phyloP scores from a whole-genome alignment of 2,797 vertebrate species.

The Sphenodon punctatus region DNA sequence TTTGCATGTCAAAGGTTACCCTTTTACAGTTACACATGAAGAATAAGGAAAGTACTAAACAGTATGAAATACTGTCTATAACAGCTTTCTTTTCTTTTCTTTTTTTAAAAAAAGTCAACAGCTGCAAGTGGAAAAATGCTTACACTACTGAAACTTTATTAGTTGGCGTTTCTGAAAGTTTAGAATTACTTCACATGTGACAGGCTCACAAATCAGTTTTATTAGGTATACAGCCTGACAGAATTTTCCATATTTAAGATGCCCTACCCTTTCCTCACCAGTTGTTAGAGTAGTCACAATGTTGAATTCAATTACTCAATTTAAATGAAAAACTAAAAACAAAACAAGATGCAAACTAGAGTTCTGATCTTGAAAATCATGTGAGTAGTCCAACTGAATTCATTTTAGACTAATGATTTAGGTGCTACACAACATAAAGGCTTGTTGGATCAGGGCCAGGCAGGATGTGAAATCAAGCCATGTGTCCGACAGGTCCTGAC shows the following conservation, averaged over 20 bases:
- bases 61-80: slow-evolving; percentile 42
- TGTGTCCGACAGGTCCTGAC: neutral
- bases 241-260: neutral
- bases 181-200: slow-evolving; percentile 63
- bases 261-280: neutral
- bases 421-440: neutral
- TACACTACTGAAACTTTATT: slow-evolving; percentile 61
- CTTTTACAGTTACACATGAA: neutral
- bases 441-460: neutral
- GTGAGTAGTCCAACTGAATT: neutral
- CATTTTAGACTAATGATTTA: neutral
- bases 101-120: slow-evolving; percentile 38
- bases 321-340: slow-evolving; percentile 22
- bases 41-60: neutral
- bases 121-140: slow-evolving; percentile 59
- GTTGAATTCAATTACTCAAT: neutral
- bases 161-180: slow-evolving; percentile 58
- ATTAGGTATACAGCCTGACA: slow-evolving; percentile 7
- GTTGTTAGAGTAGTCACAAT: neutral
- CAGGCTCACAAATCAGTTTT: slow-evolving; percentile 59
- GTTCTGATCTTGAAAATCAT: neutral
- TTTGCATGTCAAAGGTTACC: neutral
- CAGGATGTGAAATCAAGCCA: neutral
- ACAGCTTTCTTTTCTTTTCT: neutral
- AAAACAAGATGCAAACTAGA: slow-evolving; percentile 1